phyloP scores from a whole-genome alignment of 2,888 invertebrate species.

The Tenthredo notha region DNA sequence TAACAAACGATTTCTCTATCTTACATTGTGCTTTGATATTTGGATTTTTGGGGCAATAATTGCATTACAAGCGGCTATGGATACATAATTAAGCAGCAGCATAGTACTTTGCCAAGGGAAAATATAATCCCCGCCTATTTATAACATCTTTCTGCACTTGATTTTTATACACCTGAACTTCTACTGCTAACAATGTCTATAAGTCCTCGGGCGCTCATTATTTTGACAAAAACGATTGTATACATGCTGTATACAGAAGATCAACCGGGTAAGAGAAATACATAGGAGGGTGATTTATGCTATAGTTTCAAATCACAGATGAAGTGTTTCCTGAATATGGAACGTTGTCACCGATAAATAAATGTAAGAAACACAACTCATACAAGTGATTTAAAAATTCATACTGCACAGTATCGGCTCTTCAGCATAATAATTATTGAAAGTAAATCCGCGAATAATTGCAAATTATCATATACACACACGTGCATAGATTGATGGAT shows the following conservation, averaged over 20 bases:
- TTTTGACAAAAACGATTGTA: too few relatives aligned
- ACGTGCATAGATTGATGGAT: too few relatives aligned
- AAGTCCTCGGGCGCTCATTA: not conserved
- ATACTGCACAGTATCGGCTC: not conserved
- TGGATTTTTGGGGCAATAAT: not conserved
- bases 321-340: not conserved
- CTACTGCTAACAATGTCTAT: not conserved
- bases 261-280: not conserved
- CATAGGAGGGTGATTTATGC: not conserved
- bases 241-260: not conserved
- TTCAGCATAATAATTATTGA: not conserved
- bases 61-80: not conserved
- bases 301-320: constrained; percentile 21
- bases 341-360: not conserved
- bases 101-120: not conserved
- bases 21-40: constrained; percentile 2
- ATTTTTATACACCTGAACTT: not conserved
- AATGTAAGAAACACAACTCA: not conserved
- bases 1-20: not conserved
- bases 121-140: not conserved
- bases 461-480: not conserved
- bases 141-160: not conserved
- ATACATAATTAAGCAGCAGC: constrained; percentile 3
- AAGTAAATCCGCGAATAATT: not conserved
- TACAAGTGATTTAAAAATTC: not conserved